phyloP scores from a whole-genome alignment of 2,797 vertebrate genomes.

The Falco berigora region DNA sequence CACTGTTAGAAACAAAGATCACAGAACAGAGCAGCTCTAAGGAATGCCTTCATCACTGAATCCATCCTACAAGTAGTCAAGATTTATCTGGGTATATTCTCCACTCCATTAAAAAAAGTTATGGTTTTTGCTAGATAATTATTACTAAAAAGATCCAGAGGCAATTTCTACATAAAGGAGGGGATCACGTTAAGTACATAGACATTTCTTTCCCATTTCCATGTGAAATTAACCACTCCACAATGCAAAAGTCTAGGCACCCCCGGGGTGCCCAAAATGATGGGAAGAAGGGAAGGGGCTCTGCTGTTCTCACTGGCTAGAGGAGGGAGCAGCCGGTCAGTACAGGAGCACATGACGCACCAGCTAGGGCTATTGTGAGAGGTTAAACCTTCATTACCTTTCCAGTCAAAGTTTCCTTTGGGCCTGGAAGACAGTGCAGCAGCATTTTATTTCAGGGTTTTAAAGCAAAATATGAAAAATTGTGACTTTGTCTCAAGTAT shows the following conservation, averaged over 20 bases:
- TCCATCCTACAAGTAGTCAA: neutral
- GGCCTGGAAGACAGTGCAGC: neutral
- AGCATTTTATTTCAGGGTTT: neutral
- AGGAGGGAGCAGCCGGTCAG: neutral
- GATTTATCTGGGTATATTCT: neutral
- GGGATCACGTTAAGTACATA: neutral
- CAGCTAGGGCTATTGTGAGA: neutral
- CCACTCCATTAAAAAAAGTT: neutral
- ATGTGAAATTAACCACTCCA: neutral
- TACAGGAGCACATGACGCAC: rapidly evolving
- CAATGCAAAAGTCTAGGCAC: neutral
- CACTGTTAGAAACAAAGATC: neutral
- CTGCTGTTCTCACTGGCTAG: neutral
- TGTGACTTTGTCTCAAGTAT: rapidly evolving
- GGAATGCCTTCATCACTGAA: neutral
- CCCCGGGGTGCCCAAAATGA: neutral
- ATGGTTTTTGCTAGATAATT: neutral
- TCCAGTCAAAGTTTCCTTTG: neutral
- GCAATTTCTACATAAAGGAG: neutral
- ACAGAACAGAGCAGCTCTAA: neutral
- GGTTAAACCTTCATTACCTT: neutral
- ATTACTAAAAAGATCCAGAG: neutral
- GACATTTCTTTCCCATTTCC: neutral
- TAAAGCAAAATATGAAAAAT: neutral
- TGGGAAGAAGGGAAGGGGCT: neutral